These are phyloP conservation scores for Bos taurus DNA, from an alignment of 2,113 vertebrate species.

Conservation along the genomic window DNA sequence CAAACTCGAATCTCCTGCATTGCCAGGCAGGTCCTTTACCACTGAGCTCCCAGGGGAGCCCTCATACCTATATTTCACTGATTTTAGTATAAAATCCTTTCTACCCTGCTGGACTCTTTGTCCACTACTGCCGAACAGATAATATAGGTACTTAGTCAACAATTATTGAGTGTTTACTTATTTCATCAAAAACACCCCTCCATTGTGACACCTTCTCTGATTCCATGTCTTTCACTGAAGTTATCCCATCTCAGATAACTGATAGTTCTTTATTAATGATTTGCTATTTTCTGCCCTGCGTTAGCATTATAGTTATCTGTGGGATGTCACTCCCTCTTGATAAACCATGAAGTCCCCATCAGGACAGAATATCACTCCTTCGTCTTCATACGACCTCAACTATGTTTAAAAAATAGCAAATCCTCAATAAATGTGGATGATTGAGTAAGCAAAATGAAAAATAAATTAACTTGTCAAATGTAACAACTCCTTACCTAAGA, in stretches of 20 bases:
- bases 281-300: background rate
- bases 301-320: background rate
- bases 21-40: background rate
- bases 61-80: background rate
- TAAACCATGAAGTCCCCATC: background rate
- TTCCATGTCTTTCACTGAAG: background rate
- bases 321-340: background rate
- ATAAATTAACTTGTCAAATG: background rate
- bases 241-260: background rate
- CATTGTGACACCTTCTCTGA: background rate
- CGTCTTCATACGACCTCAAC: background rate
- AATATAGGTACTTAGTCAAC: fast-evolving
- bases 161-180: background rate
- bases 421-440: background rate
- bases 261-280: background rate
- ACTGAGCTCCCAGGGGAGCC: background rate
- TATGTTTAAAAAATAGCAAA: background rate
- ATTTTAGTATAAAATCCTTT: background rate
- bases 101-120: background rate
- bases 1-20: background rate
- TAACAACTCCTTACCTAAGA: background rate
- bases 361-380: background rate
- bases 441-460: background rate
- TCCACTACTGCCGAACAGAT: too few relatives aligned
- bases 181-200: background rate